Conservation (phyloP, 1,140 invertebrate species). For the Epicauta chinensis region DNA sequence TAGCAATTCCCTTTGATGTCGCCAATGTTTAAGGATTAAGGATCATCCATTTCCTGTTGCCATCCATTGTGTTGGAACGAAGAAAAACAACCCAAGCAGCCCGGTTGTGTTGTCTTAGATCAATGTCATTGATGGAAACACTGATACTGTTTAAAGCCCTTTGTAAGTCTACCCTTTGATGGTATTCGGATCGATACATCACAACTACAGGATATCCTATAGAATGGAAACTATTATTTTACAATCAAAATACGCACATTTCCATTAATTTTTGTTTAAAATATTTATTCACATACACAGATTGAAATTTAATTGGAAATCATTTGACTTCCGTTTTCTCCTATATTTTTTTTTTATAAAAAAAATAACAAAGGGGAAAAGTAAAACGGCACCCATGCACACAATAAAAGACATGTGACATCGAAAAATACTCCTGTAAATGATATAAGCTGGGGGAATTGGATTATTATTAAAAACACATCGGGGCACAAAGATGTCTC, state of each 20-base stretch:
- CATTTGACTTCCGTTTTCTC: too few relatives aligned
- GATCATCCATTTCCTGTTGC: slow-evolving; percentile 10
- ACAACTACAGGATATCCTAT: slow-evolving; percentile 19
- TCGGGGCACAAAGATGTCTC: slow-evolving; percentile 20
- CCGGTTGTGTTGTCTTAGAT: slow-evolving; percentile 9
- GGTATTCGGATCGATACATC: slow-evolving; percentile 17
- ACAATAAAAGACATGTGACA: slow-evolving; percentile 32
- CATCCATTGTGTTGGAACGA: background rate
- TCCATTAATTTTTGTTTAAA: too few relatives aligned
- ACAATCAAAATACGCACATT: background rate
- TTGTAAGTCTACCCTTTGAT: slow-evolving; percentile 20
- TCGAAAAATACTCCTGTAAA: slow-evolving; percentile 31
- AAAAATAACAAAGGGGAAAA: too few relatives aligned
- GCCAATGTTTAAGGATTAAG: background rate
- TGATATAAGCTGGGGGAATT: slow-evolving; percentile 22
- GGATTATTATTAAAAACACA: slow-evolving; percentile 26
- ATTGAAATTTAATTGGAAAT: too few relatives aligned
- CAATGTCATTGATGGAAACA: slow-evolving; percentile 22
- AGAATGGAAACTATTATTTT: background rate
- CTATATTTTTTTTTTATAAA: too few relatives aligned
- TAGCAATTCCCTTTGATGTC: slow-evolving; percentile 24
- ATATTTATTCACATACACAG: too few relatives aligned
- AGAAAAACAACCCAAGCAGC: slow-evolving; percentile 11
- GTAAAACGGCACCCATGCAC: slow-evolving; percentile 10
- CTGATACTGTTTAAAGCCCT: slow-evolving; percentile 20